Evolutionary conservation across 2,113 vertebrate genomes (phyloP).

Genomic region (Leptosomus discolor): DNA sequence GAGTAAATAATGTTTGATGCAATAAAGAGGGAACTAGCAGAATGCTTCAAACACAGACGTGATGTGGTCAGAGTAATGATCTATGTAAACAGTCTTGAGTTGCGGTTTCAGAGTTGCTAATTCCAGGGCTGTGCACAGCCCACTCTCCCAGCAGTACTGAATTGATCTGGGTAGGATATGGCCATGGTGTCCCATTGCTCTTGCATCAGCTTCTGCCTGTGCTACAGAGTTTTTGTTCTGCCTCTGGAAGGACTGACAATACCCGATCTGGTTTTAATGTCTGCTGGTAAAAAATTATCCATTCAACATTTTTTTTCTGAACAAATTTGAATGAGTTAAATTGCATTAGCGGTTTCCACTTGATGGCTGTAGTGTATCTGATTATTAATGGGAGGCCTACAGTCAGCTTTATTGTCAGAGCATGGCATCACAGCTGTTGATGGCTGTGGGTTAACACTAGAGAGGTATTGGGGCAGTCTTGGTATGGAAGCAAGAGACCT

Average conservation of each 20-base stretch:
- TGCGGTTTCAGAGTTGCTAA: neutral
- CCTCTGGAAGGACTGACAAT: neutral
- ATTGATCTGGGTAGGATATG: neutral
- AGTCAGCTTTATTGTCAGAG: neutral
- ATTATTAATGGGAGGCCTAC: neutral
- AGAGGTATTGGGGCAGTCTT: neutral
- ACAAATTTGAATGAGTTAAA: neutral
- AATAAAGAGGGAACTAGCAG: neutral
- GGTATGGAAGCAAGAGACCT: neutral
- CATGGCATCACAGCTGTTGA: neutral
- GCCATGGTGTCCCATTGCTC: neutral
- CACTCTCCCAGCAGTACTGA: neutral
- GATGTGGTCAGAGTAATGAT: neutral
- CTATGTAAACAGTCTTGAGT: neutral
- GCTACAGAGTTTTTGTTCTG: neutral
- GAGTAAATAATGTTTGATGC: neutral
- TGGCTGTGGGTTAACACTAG: neutral
- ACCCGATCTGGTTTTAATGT: neutral
- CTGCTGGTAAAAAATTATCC: neutral
- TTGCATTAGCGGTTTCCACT: neutral
- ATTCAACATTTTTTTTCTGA: neutral
- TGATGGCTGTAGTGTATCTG: neutral
- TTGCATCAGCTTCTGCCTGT: neutral
- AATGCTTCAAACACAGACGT: neutral
- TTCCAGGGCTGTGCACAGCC: neutral